These are phyloP conservation scores for Ursus arctos DNA, from an alignment of 2,113 vertebrate species.

Conservation along the genomic window DNA sequence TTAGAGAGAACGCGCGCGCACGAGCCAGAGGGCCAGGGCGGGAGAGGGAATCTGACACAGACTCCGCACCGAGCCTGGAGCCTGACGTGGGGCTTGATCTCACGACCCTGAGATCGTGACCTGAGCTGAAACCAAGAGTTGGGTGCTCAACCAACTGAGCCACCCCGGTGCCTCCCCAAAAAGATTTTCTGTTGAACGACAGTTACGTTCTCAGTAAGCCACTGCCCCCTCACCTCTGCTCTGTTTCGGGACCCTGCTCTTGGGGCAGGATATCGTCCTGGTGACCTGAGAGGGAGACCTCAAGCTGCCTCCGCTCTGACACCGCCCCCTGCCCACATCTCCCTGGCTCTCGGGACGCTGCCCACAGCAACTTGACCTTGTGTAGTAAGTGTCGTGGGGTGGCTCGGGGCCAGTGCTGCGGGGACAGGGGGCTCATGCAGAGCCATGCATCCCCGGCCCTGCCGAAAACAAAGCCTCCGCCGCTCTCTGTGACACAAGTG, in stretches of 20 bases:
- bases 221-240: accelerated
- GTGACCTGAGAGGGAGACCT: not conserved
- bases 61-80: not conserved
- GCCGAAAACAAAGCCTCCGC: too few species aligned
- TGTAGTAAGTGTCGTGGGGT: accelerated
- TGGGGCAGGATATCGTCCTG: not conserved
- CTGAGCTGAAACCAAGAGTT: not conserved
- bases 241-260: not conserved
- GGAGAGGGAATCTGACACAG: not conserved
- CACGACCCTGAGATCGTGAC: not conserved
- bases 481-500: not conserved
- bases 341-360: not conserved
- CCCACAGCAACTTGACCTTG: not conserved
- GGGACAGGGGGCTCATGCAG: not conserved
- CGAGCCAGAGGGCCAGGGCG: not conserved
- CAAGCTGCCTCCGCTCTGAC: accelerated
- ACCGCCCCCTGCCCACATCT: accelerated
- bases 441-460: not conserved
- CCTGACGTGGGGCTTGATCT: not conserved
- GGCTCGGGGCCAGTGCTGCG: not conserved
- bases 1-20: not conserved
- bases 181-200: not conserved
- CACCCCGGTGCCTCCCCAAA: not conserved
- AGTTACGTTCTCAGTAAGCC: not conserved
- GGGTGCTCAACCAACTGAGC: not conserved